These are phyloP conservation scores for Phragmatobia fuliginosa DNA, from an alignment of 2,888 invertebrate genomes.

Conservation along the genomic window DNA sequence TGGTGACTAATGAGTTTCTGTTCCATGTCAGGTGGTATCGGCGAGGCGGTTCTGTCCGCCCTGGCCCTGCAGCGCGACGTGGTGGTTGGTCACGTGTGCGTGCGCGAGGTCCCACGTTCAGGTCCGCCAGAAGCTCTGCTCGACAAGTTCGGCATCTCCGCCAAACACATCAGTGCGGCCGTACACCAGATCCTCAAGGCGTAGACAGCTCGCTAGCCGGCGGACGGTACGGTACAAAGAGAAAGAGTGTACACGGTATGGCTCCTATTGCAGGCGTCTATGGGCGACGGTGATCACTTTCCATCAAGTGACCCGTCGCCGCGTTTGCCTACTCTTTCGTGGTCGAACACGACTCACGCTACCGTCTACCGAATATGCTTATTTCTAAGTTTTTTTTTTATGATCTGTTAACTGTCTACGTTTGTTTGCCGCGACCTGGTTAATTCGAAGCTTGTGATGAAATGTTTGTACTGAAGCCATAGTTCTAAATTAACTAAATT, in stretches of 20 bases:
- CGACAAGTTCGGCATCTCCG: slow-evolving; percentile 95
- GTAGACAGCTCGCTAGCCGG: slow-evolving; percentile 27
- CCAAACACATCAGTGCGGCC: slow-evolving; percentile 91
- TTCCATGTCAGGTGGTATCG: slow-evolving; percentile 91
- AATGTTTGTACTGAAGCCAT: slow-evolving; percentile 8
- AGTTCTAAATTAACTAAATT: slow-evolving; percentile 4
- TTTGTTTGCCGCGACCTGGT: background rate
- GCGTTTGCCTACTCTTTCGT: background rate
- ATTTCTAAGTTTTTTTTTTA: slow-evolving; percentile 4
- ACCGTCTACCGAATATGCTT: background rate
- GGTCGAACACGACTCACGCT: background rate
- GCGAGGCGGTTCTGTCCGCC: slow-evolving; percentile 96
- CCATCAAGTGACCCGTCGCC: too few species aligned
- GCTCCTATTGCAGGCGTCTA: too few species aligned
- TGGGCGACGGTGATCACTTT: too few species aligned
- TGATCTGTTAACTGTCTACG: slow-evolving; percentile 4
- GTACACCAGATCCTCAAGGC: slow-evolving; percentile 88
- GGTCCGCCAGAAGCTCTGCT: slow-evolving; percentile 95
- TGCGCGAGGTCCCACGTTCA: slow-evolving; percentile 95
- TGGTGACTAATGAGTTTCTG: too few species aligned
- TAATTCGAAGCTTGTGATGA: slow-evolving; percentile 7
- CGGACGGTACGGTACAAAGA: too few species aligned
- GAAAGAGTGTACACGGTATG: too few species aligned
- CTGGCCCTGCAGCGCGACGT: slow-evolving; percentile 91
- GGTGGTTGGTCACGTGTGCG: slow-evolving; percentile 92